Percentiles rank a stretch among this genome's conserved stretches.
Conservation (phyloP, 2,888 invertebrate species). For the Arrhopalites spinosus region DNA sequence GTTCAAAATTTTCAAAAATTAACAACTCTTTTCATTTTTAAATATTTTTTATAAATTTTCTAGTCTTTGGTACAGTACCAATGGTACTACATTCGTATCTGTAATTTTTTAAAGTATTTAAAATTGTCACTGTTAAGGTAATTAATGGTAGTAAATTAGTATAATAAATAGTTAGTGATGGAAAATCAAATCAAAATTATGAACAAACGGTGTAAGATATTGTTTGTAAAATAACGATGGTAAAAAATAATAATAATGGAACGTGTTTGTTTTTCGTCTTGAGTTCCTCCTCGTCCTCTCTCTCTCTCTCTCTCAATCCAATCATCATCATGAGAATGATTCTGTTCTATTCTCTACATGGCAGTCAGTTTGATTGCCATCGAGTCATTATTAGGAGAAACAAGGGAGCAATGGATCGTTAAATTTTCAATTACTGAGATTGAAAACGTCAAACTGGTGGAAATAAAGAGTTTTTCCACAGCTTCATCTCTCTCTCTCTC, state of each 20-base stretch:
- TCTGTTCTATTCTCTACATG: not conserved
- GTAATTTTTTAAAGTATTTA: no score
- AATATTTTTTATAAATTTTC: no score
- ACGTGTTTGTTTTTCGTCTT: constrained; percentile 1
- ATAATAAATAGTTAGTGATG: no score
- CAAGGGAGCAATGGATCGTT: constrained; percentile 39
- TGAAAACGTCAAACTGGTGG: constrained; percentile 34
- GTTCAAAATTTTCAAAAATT: no score
- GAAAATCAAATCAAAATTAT: constrained; percentile 24
- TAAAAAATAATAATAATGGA: not conserved
- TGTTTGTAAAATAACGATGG: constrained; percentile 4
- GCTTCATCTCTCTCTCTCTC: constrained; percentile 25
- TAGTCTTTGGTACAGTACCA: no score
- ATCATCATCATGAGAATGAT: not conserved
- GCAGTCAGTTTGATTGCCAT: not conserved
- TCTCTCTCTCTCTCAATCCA: not conserved
- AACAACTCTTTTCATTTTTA: no score
- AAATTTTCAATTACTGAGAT: constrained; percentile 42
- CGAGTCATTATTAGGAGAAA: constrained; percentile 30
- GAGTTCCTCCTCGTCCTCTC: not conserved
- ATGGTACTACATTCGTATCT: no score
- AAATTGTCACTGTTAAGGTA: no score
- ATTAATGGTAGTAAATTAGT: no score
- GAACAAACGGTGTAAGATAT: constrained; percentile 7
- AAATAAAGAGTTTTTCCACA: constrained; percentile 27